These are phyloP conservation scores for Saimiri boliviensis DNA, from an alignment of 2,113 vertebrate species.

Conservation along the genomic window DNA sequence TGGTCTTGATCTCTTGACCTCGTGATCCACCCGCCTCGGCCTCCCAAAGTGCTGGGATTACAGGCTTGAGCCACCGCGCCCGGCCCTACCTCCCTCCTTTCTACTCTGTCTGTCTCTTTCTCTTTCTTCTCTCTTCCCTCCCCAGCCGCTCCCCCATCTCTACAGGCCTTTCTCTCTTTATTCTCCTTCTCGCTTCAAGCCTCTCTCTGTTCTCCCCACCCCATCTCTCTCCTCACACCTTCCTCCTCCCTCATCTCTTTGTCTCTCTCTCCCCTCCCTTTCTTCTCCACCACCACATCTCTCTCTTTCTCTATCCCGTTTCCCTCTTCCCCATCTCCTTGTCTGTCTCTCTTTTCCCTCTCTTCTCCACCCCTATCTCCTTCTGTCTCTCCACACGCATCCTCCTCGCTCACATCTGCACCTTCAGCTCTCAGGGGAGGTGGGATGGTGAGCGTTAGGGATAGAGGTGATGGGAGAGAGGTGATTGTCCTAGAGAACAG, in stretches of 20 bases:
- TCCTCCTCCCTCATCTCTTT: background rate
- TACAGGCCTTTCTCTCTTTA: background rate
- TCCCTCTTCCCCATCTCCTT: background rate
- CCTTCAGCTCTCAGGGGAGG: background rate
- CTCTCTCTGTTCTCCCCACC: too few relatives aligned
- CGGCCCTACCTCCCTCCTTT: background rate
- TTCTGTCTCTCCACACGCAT: background rate
- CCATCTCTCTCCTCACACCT: too few relatives aligned
- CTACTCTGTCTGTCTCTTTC: background rate
- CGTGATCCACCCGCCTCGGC: too few relatives aligned
- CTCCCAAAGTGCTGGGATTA: too few relatives aligned
- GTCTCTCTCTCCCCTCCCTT: too few relatives aligned
- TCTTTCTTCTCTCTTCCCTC: background rate
- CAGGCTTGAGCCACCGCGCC: too few relatives aligned
- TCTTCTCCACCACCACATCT: background rate
- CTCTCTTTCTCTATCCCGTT: too few relatives aligned
- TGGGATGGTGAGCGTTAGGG: background rate
- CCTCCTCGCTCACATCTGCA: background rate
- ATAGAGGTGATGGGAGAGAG: background rate
- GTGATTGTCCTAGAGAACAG: background rate
- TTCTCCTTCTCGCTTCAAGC: background rate
- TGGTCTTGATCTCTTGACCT: too few relatives aligned
- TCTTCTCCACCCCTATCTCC: background rate
- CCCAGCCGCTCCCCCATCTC: background rate
- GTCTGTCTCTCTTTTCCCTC: background rate